Base-by-base conservation (phyloP, 2,888 invertebrate genomes). In the Octodonta nipae region DNA sequence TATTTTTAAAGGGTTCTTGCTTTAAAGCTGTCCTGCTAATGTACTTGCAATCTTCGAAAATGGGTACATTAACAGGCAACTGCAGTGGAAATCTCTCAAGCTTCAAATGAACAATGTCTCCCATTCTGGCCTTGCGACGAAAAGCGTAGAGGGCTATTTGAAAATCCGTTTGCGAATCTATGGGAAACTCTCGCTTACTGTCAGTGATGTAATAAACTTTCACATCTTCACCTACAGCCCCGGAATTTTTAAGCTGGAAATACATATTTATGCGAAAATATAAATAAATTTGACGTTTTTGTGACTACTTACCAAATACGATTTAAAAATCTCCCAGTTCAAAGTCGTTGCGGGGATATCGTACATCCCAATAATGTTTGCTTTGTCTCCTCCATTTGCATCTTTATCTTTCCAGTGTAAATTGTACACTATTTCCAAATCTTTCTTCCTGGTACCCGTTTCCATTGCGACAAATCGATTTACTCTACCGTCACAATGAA, bases 121-220 rank as follows among this genome's bases (percentile, higher is more conserved):
- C 56, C 36, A 52, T 49, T 16, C 56, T 49, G 2, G 63, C 61
- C 34, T 55, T 53, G 34, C 57, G 46, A 15, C 61, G 45, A 34
- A 60, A 61, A 4, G 52, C 50, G 32, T 61, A 60, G 29, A 65
- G 41, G 14, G 64, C 64, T 30, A 61, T 56, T 36, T 61, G 56
- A 34, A 65, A 66, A 40, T 64, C 63, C 13, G 52, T 52, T 39
- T 64, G 59, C 14, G 58, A 58, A 33, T 63, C 56, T 30, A 67
- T 64, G 5, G 59, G 55, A 35, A 60, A 54, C 41, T 61, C 61
- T 38, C 57, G 58, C 13, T 56, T 55, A 33, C 62, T 60, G 14
- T 52, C 51, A 40, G 60, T 60, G 13, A 63, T 41, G 42, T 63
- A 67, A n/a, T 55, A 59, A 4, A 66, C 58, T 38, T 52, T 54